Evolutionary conservation across 2,113 vertebrate species (phyloP).

Genomic region (Neotoma lepida): DNA sequence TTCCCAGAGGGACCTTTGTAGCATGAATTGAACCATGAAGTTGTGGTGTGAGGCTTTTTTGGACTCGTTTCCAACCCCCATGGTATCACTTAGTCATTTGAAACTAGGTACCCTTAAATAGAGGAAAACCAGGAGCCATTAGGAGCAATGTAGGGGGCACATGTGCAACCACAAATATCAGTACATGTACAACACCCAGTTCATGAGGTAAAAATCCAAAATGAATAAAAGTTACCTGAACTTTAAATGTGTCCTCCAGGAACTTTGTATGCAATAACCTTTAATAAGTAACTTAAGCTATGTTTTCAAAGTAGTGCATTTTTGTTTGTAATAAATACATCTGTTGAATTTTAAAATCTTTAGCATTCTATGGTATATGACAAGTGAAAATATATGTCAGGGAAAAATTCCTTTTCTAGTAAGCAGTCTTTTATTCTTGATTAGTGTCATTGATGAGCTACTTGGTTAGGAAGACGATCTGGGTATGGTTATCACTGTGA

Average conservation of each 20-base stretch:
- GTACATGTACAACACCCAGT: background rate
- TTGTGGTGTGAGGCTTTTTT: slow-evolving; percentile 1
- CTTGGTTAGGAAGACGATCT: background rate
- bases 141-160: background rate
- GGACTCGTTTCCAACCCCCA: background rate
- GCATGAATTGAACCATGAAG: background rate
- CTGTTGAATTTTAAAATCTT: background rate
- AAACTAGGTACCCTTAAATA: background rate
- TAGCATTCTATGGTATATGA: background rate
- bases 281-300: slow-evolving; percentile 13
- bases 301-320: slow-evolving; percentile 28
- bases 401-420: background rate
- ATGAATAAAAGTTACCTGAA: background rate
- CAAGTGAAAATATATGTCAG: slow-evolving; percentile 18
- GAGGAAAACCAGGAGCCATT: background rate
- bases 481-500: background rate
- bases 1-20: background rate
- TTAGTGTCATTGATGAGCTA: background rate
- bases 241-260: background rate
- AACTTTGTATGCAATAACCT: background rate
- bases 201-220: background rate
- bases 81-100: background rate
- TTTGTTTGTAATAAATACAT: slow-evolving; percentile 1
- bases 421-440: slow-evolving; percentile 9
- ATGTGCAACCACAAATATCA: background rate